Conservation (phyloP, 2,797 vertebrate genomes). For the Glyptemys insculpta region DNA sequence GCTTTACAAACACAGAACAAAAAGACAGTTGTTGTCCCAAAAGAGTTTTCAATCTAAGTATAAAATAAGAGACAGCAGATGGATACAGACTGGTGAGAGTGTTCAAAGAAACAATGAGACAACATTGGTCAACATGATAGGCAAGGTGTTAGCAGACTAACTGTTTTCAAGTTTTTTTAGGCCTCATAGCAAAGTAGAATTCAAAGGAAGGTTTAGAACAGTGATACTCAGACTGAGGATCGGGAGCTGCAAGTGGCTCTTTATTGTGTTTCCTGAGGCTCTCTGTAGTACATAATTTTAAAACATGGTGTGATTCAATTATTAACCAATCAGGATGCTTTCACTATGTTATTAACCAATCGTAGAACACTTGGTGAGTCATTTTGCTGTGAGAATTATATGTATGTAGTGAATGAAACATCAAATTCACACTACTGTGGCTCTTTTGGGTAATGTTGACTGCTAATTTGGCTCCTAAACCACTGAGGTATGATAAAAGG, state of each 20-base stretch:
- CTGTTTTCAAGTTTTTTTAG: neutral
- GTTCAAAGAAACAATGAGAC: neutral
- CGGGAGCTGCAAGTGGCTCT: neutral
- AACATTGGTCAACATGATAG: neutral
- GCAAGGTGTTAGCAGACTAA: neutral
- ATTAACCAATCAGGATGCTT: neutral
- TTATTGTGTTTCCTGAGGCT: neutral
- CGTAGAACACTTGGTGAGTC: neutral
- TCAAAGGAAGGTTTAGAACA: neutral
- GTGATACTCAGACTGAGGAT: neutral
- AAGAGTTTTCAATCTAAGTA: neutral
- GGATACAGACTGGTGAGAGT: neutral
- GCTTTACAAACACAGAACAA: neutral
- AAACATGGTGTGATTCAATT: neutral
- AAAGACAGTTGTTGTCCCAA: neutral
- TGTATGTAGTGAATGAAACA: no score
- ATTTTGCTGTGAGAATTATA: neutral
- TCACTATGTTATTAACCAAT: neutral
- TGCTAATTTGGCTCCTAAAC: no score
- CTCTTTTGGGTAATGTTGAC: no score
- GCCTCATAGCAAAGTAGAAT: neutral
- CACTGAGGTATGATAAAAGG: neutral
- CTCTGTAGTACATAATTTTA: neutral
- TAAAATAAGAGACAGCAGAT: neutral
- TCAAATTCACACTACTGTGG: no score